These are phyloP conservation scores for Invenusta paracnida DNA, from an alignment of 2,888 invertebrate genomes.

Conservation along the genomic window DNA sequence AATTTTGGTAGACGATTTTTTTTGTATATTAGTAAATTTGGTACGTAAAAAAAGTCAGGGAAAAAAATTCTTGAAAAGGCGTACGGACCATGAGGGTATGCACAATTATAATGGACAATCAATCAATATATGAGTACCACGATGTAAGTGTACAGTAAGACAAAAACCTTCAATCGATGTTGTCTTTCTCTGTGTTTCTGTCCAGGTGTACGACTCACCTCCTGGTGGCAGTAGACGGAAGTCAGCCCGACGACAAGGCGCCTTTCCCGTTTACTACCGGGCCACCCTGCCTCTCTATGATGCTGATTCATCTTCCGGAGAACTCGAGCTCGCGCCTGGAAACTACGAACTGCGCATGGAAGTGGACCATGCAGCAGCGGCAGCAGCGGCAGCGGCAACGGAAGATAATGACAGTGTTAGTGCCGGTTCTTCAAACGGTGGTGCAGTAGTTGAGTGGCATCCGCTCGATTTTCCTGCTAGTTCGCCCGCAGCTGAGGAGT, in stretches of 20 bases:
- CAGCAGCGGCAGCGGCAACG: not conserved
- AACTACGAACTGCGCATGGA: conserved; percentile 26
- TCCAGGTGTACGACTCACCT: conserved; percentile 33
- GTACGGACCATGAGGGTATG: too few relatives aligned
- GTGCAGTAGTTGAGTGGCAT: conserved; percentile 9
- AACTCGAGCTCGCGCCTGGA: not conserved
- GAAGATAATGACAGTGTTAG: not conserved
- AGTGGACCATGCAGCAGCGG: not conserved
- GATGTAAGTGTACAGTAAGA: too few relatives aligned
- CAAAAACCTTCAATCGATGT: too few relatives aligned
- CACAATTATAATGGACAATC: too few relatives aligned
- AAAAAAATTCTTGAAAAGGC: too few relatives aligned
- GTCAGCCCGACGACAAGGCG: not conserved
- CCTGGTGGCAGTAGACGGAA: conserved; percentile 4
- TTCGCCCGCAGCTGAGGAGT: conserved; percentile 29
- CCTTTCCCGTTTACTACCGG: conserved; percentile 1
- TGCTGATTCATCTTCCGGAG: not conserved
- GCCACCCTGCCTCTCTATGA: conserved; percentile 23
- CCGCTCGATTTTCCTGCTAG: not conserved
- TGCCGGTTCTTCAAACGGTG: not conserved
- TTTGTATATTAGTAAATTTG: too few relatives aligned
- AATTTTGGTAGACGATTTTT: too few relatives aligned
- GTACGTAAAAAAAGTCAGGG: too few relatives aligned
- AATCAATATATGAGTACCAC: too few relatives aligned
- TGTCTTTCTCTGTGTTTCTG: too few relatives aligned